Base-by-base conservation (phyloP, 2,888 invertebrate genomes). In the Andrena marginata region DNA sequence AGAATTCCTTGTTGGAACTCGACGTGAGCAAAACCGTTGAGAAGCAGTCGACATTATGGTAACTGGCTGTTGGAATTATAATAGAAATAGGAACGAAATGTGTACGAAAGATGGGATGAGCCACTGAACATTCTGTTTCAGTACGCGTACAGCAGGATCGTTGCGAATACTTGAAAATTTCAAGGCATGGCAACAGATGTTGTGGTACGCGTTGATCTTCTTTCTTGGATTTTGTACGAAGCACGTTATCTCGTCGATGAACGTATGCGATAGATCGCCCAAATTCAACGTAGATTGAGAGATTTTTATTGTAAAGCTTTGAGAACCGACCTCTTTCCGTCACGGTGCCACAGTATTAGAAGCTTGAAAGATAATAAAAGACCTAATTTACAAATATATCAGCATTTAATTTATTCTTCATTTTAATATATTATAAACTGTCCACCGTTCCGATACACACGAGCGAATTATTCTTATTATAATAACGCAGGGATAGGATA, bases 401-500 rank as follows among this genome's bases (percentile, higher is more conserved):
- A 8, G 26, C 26, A 56, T 80, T 80, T 82, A 76, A 75, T 82
- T 63, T 63, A 56, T 63, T 33, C 20, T 42, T 56, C 62, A 4
- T 56, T 68, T 72, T 49, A 23, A 23, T 73, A 77, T 74, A 54
- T 84, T 87, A 80, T 71, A 85, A 79, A 76, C 56, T 80, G 31
- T 84, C 77, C 48, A 82, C 88, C 16, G 93, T 93, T 42, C 94
- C 94, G 29, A 94, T 92, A 82, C 94, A 94, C 70, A 94, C 89
- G 35, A 93, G 91, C 51, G 94, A 93, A 89, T 89, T 92, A 71
- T 92, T 93, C 82, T 93, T 93, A 29, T 88, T 89, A 64, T 93
- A 92, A 84, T 93, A 94, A 83, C 92, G 92, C 77, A 94, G 88
- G 23, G 94, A 93, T 60, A 94, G 89, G 78, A 94, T 93, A 78